A percentile compares a stretch with the other conserved stretches of the same genome.
These are phyloP conservation scores for Ctena decussata DNA, from an alignment of 2,888 invertebrate genomes.

Conservation along the genomic window DNA sequence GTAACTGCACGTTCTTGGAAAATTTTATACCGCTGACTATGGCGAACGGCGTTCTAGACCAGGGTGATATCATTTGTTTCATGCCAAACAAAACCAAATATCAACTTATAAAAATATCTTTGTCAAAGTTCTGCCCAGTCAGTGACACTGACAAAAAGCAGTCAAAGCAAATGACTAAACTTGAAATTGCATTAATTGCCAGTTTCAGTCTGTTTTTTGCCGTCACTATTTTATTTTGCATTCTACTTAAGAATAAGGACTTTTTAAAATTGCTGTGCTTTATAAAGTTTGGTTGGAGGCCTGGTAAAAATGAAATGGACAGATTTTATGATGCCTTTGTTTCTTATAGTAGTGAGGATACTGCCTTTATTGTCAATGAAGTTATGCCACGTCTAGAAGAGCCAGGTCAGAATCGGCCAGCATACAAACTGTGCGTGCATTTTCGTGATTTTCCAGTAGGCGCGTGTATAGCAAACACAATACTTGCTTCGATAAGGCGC, in stretches of 20 bases:
- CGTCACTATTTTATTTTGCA: constrained; percentile 31
- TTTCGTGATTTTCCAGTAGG: constrained; percentile 85
- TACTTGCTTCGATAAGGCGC: too few species aligned
- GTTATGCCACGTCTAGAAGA: constrained; percentile 94
- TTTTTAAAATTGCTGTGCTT: constrained; percentile 30
- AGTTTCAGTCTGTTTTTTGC: constrained; percentile 54
- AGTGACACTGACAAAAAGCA: too few species aligned
- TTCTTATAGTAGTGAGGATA: too few species aligned
- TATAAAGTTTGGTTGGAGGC: constrained; percentile 34
- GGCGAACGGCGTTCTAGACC: too few species aligned
- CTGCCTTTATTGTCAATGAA: constrained; percentile 94
- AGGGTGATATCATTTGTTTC: too few species aligned
- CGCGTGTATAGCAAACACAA: too few species aligned
- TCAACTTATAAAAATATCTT: too few species aligned
- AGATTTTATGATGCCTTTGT: too few species aligned
- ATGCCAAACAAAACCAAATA: too few species aligned
- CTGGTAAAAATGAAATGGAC: constrained; percentile 19
- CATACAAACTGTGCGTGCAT: constrained; percentile 87
- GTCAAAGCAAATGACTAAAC: constrained; percentile 56
- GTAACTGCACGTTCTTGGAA: too few species aligned
- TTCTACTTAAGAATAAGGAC: constrained; percentile 23
- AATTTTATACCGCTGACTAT: too few species aligned
- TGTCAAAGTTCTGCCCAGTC: too few species aligned
- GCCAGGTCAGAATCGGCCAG: constrained; percentile 89
- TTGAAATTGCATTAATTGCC: constrained; percentile 46